Evolutionary conservation across 2,113 vertebrate species (phyloP).

Genomic region (Ancistrus triradiatus): DNA sequence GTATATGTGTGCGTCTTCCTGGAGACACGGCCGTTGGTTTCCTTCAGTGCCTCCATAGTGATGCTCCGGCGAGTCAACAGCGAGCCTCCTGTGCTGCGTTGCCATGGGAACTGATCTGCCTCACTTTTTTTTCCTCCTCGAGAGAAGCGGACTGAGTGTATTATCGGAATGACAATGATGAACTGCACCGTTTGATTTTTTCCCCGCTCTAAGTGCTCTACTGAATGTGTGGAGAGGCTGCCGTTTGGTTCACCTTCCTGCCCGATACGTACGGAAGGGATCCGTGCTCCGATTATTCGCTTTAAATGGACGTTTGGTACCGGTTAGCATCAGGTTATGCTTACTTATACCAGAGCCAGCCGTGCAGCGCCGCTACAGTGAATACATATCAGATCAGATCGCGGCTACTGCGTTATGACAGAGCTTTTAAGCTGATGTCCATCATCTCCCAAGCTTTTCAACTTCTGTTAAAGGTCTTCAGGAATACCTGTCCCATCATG

Average conservation of each 20-base stretch:
- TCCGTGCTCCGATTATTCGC: neutral
- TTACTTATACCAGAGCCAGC: conserved; percentile 33
- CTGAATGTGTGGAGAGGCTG: conserved; percentile 4
- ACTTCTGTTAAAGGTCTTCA: too few relatives aligned
- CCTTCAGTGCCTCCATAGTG: conserved; percentile 57
- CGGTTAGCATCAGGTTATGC: conserved; percentile 6
- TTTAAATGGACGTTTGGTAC: conserved; percentile 37
- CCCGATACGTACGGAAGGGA: neutral
- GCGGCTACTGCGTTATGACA: neutral
- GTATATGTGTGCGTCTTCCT: conserved; percentile 30
- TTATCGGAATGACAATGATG: conserved; percentile 51
- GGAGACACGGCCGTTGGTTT: conserved; percentile 44
- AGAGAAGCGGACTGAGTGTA: conserved; percentile 43
- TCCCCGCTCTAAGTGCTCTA: neutral
- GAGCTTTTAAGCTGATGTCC: neutral
- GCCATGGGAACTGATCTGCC: conserved; percentile 69
- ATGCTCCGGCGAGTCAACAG: conserved; percentile 58
- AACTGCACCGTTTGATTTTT: conserved; percentile 39
- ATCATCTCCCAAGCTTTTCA: too few relatives aligned
- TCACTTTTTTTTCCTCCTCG: conserved; percentile 50
- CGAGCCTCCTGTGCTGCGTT: conserved; percentile 60
- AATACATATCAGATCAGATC: conserved; percentile 11
- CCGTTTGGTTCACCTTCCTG: conserved; percentile 18
- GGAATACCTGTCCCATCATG: too few relatives aligned
- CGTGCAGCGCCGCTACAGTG: neutral